Evolutionary conservation across 2,888 invertebrate species (phyloP).

Genomic region (Ischnus inquisitorius): DNA sequence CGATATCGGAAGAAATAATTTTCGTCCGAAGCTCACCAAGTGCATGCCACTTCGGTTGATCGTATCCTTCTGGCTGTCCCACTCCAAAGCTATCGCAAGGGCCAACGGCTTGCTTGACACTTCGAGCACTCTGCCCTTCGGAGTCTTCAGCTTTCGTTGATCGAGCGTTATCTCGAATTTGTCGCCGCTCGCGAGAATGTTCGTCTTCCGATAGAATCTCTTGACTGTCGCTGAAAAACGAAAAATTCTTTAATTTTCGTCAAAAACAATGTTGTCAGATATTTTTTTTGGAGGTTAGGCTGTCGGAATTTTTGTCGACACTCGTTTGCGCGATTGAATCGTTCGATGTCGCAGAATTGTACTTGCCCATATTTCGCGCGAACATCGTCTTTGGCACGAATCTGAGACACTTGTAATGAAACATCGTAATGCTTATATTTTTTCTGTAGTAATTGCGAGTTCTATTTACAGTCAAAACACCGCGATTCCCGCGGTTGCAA

Average conservation of each 20-base stretch:
- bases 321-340: too few relatives aligned
- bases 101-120: conserved; percentile 96
- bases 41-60: conserved; percentile 95
- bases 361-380: conserved; percentile 62
- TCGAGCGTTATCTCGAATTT: conserved; percentile 96
- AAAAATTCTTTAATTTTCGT: background rate
- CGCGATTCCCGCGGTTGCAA: conserved; percentile 9
- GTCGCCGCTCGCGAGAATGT: conserved; percentile 89
- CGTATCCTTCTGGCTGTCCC: conserved; percentile 94
- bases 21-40: conserved; percentile 88
- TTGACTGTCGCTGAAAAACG: conserved; percentile 86
- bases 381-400: conserved; percentile 58
- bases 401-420: conserved; percentile 50
- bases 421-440: conserved; percentile 37
- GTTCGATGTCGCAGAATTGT: background rate
- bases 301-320: background rate
- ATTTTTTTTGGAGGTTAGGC: conserved; percentile 61
- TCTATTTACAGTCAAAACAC: conserved; percentile 7
- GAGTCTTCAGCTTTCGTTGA: conserved; percentile 95
- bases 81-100: conserved; percentile 97
- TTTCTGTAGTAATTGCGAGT: background rate
- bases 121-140: conserved; percentile 91
- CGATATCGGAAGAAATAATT: background rate
- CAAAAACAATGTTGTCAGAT: background rate
- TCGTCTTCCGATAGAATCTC: conserved; percentile 91